Base-by-base conservation (phyloP, 2,113 vertebrate species). In the Procavia capensis region DNA sequence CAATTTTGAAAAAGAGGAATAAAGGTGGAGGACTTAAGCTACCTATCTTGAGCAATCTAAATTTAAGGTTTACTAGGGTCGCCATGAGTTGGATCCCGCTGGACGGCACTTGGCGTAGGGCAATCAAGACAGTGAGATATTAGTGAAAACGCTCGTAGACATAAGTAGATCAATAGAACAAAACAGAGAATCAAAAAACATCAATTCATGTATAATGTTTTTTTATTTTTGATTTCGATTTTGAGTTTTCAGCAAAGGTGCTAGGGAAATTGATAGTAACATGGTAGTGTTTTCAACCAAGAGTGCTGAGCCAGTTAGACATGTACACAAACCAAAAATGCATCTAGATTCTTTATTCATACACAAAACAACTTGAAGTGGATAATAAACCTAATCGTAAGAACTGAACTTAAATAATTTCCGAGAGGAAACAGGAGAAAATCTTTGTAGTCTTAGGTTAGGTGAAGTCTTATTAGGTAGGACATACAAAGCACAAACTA, bases 81-180 rank as follows among this genome's bases (percentile, higher is more conserved):
- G n/a, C n/a, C n/a, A n/a, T n/a, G n/a, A n/a, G n/a, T n/a, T n/a
- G n/a, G n/a, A n/a, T n/a, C n/a, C n/a, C n/a, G n/a, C n/a, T n/a
- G n/a, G n/a, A n/a, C n/a, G n/a, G n/a, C n/a, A n/a, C n/a, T n/a
- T n/a, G n/a, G n/a, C n/a, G n/a, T 57, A 85, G 4, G 85, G 34
- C 81, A 61, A 85, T 64, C 54, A 59, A 81, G 41, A 74, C 39
- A 43, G 47, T 41, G 20, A 87, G 36, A 66, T 75, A 79, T 3
- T 89, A 39, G n/a, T 86, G 39, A 92, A 94, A 84, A 43, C 39
- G n/a, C n/a, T n/a, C n/a, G 74, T 45, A 88, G 70, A 84, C 34
- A 85, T 29, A 76, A n/a, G n/a, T 25, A 43, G 78, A 61, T 41
- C 36, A 90, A 57, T 45, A 29, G 50, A 64, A 76, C n/a, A 83